Evolutionary conservation across 2,113 vertebrate species (phyloP), one percentile per base, ranked within the genome.

Genomic region (Sinocyclocheilus anshuiensis): DNA sequence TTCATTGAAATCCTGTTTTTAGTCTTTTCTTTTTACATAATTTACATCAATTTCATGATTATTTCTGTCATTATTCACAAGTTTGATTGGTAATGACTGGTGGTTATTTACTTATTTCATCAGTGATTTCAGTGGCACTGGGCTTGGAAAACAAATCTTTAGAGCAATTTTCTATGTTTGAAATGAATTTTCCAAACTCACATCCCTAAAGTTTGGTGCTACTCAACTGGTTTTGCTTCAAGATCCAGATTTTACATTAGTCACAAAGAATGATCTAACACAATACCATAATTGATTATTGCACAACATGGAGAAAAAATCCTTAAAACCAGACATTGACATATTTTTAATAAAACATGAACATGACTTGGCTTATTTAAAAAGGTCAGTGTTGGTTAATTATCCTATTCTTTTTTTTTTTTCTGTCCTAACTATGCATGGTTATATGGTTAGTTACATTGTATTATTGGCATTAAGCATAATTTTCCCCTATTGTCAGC

Each of bases 41-140:
- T n/a, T n/a, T n/a, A n/a, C n/a, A n/a, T 74, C 71, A 74, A 6
- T 74, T 74, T 74, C 22, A n/a, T 45, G 39, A 75, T 74, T n/a
- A 74, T 42, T 72, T 45, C 20, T 74, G 71, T 45, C 39, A 75
- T 45, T 22, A 20, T n/a, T n/a, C n/a, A 65, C 61, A 65, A 1
- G 20, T n/a, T 5, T 24, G 20, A 45, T 74, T 45, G 39, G 39
- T 24, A 75, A 45, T 45, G 22, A 74, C 71, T n/a, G 36, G 18
- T n/a, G 20, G 3, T 75, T 75, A 13, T 45, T 24, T 74, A 42
- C 22, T 72, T 45, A 24, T 36, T 71, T 74, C 39, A 75, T 75
- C 72, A 48, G 22, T 48, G 72, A 48, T 75, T 75, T 48, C 22
- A 48, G 42, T 15, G 42, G 42, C 22, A 75, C 39, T 48, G 22